Percentiles rank a stretch among this genome's conserved stretches.
phyloP scores from a whole-genome alignment of 1,140 invertebrate species.

The Drosophila pseudoobscura region DNA sequence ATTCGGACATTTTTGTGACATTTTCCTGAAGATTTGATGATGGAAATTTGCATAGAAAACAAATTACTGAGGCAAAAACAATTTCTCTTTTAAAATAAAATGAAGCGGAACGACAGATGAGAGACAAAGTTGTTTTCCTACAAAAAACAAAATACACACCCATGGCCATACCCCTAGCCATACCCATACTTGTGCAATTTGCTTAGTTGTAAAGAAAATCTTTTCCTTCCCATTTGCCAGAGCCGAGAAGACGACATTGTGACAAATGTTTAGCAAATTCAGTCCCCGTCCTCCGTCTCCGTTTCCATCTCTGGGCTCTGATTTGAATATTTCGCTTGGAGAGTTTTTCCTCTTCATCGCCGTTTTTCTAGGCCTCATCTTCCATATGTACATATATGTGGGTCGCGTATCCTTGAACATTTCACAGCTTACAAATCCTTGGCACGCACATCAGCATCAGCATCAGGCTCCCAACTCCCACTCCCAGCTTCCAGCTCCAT shows the following conservation, averaged over 20 bases:
- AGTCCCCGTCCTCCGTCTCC: slow-evolving; percentile 13
- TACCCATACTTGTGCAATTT: slow-evolving; percentile 13
- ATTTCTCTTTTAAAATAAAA: slow-evolving; percentile 70
- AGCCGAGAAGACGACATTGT: slow-evolving; percentile 47
- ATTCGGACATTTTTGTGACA: background rate
- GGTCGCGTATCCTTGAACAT: slow-evolving; percentile 59
- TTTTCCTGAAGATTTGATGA: slow-evolving; percentile 1
- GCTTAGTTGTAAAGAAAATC: slow-evolving; percentile 50
- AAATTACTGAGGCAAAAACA: slow-evolving; percentile 74
- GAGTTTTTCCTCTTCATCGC: slow-evolving; percentile 8
- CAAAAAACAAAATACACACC: slow-evolving; percentile 3
- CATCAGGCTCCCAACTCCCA: slow-evolving; percentile 1
- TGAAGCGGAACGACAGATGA: slow-evolving; percentile 40
- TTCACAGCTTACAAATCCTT: slow-evolving; percentile 59
- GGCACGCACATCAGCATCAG: slow-evolving; percentile 51
- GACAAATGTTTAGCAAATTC: slow-evolving; percentile 74
- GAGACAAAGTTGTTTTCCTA: slow-evolving; percentile 29
- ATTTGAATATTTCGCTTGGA: slow-evolving; percentile 52
- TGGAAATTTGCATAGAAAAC: slow-evolving; percentile 69
- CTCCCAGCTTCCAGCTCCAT: background rate
- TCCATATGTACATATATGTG: slow-evolving; percentile 33
- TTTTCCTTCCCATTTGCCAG: slow-evolving; percentile 64
- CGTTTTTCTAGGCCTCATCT: slow-evolving; percentile 50
- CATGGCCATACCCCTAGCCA: slow-evolving; percentile 13
- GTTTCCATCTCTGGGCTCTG: slow-evolving; percentile 8